Evolutionary conservation across 2,888 invertebrate species (phyloP).

Genomic region (Leucophenga maculata): DNA sequence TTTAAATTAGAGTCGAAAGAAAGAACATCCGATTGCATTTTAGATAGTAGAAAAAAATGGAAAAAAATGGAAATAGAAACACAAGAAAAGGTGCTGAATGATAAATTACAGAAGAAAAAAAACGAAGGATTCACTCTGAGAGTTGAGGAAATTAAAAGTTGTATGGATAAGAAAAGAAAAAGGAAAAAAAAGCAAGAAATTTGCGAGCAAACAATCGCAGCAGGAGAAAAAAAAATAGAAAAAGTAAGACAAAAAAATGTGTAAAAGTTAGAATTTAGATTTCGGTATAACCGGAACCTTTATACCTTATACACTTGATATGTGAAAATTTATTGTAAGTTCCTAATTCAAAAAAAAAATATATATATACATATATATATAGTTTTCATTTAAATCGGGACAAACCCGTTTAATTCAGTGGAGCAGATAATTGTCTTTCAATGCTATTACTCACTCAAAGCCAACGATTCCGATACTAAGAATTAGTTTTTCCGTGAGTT

Average conservation of each 20-base stretch:
- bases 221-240: slow-evolving; percentile 35
- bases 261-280: no score
- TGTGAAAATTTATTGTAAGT: no score
- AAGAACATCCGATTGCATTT: not conserved
- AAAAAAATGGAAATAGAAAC: not conserved
- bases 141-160: slow-evolving; percentile 60
- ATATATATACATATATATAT: no score
- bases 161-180: slow-evolving; percentile 39
- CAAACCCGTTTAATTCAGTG: no score
- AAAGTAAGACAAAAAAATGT: slow-evolving; percentile 36
- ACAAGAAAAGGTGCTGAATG: slow-evolving; percentile 14
- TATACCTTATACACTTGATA: no score
- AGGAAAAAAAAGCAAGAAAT: slow-evolving; percentile 35
- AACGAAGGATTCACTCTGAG: slow-evolving; percentile 5
- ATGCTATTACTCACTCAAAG: no score
- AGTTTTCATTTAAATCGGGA: no score
- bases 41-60: not conserved
- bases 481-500: no score
- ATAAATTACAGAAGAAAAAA: slow-evolving; percentile 11
- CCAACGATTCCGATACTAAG: no score
- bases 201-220: not conserved
- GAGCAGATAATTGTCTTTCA: no score
- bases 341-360: no score
- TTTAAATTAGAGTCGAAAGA: not conserved
- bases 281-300: no score